Base-by-base conservation (phyloP, 1,140 invertebrate species). In the Scaptomyza pallida region DNA sequence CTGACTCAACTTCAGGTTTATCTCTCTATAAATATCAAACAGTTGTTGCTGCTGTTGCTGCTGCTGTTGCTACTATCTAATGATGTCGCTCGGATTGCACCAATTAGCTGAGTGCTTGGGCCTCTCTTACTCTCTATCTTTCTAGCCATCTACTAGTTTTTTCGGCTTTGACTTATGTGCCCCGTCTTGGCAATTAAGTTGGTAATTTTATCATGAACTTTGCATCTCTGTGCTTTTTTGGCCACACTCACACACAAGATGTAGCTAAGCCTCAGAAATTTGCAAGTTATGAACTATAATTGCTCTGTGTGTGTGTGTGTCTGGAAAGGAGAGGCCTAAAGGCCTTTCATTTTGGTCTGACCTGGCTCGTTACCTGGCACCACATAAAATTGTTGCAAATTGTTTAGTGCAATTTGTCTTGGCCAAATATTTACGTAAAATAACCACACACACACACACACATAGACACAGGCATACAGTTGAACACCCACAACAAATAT, bases 121-220 rank as follows among this genome's bases (percentile, higher is more conserved):
- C 15, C 40, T 61, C 48, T 23, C 16, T 26, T 6, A 26, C 23
- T 26, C 5, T 2, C 5, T 26, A 26, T 26, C 23, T 26, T 26
- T 6, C 23, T 26, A 26, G 6, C 43, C 40, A 60, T 55, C 17
- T 56, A 6, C 13, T 23, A 12, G 17, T 17, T 37, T 15, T 63
- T 45, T 51, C 17, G 43, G 51, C 59, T 71, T 71, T 60, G 67
- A 78, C 72, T 78, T 72, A 72, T 71, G 56, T 37, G 51, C 51
- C 67, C 56, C 51, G 54, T 54, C 60, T 62, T 52, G 74, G 78
- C 81, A 86, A 86, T 86, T 86, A 88, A 82, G 78, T 78, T 82
- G 71, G 72, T 86, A 88, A 86, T 86, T 86, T 88, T 82, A 88
- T 86, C 81, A 86, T 86, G 69, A 86, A 88, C 82, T 86, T 86